A percentile compares a stretch with the other conserved stretches of the same genome.
These are phyloP conservation scores for Entelurus aequoreus DNA, from an alignment of 2,113 vertebrate species.

Conservation along the genomic window DNA sequence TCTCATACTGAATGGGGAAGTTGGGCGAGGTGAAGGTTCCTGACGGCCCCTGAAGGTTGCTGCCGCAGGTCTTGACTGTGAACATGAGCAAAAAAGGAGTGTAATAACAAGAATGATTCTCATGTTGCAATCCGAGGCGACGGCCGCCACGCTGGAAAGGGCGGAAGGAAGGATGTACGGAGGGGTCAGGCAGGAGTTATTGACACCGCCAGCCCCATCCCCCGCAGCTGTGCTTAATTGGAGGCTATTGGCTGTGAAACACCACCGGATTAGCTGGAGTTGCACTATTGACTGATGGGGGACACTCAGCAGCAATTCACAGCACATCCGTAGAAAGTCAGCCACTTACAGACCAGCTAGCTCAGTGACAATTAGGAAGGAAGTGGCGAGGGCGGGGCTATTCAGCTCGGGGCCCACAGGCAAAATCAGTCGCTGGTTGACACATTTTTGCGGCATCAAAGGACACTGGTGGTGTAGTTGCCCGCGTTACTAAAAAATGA, in stretches of 20 bases:
- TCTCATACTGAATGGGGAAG: conserved; percentile 79
- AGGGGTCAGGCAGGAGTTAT: conserved; percentile 56
- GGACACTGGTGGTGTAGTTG: no score
- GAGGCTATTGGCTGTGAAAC: conserved; percentile 64
- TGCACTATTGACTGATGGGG: conserved; percentile 44
- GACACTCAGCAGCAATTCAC: conserved; percentile 48
- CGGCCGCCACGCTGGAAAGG: conserved; percentile 7
- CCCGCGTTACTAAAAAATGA: no score
- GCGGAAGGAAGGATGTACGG: conserved; percentile 19
- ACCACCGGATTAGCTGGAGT: conserved; percentile 56
- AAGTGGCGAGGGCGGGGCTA: neutral
- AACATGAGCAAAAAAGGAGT: conserved; percentile 7
- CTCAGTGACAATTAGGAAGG: conserved; percentile 17
- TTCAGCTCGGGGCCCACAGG: no score
- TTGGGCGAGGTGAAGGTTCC: conserved; percentile 77
- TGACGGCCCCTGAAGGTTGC: conserved; percentile 75
- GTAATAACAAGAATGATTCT: neutral
- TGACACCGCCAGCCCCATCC: conserved; percentile 55
- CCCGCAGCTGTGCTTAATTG: conserved; percentile 56
- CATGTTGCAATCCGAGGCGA: conserved; percentile 5
- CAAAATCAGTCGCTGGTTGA: no score
- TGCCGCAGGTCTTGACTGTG: conserved; percentile 78
- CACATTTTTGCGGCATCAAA: no score
- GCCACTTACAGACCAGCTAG: conserved; percentile 24
- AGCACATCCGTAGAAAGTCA: conserved; percentile 39